Conservation (phyloP, 2,888 invertebrate genomes). For the Dascillus cervinus region DNA sequence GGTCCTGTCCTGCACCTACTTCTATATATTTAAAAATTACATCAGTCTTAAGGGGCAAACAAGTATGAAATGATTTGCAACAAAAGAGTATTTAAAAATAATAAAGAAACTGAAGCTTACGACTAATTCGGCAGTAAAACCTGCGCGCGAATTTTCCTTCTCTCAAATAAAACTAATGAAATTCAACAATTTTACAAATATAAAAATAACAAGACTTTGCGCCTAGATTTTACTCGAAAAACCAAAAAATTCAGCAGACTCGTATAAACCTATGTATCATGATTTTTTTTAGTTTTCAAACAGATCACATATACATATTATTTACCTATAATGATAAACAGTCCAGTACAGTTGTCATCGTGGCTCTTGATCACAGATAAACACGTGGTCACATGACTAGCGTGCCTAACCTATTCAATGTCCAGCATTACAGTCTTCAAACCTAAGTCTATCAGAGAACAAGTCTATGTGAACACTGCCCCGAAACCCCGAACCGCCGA, state of each 20-base stretch:
- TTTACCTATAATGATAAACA: constrained; percentile 28
- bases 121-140: constrained; percentile 11
- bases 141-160: constrained; percentile 5
- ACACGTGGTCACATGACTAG: constrained; percentile 44
- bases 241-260: constrained; percentile 7
- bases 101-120: constrained; percentile 31
- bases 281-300: constrained; percentile 23
- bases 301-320: constrained; percentile 36
- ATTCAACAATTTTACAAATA: no score
- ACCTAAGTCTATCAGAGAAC: constrained; percentile 30
- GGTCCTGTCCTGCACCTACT: constrained; percentile 31
- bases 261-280: constrained; percentile 20
- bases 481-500: no score
- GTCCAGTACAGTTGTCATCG: constrained; percentile 38
- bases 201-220: not conserved
- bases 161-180: no score
- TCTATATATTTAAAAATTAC: constrained; percentile 32
- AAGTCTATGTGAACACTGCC: no score
- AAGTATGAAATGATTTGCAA: constrained; percentile 31
- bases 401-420: constrained; percentile 35
- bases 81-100: constrained; percentile 32
- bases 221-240: not conserved
- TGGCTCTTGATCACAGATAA: constrained; percentile 43
- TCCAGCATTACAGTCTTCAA: constrained; percentile 39
- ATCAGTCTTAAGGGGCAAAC: constrained; percentile 46